Base-by-base conservation (phyloP, 2,888 invertebrate genomes). In the Hybos culiciformis region DNA sequence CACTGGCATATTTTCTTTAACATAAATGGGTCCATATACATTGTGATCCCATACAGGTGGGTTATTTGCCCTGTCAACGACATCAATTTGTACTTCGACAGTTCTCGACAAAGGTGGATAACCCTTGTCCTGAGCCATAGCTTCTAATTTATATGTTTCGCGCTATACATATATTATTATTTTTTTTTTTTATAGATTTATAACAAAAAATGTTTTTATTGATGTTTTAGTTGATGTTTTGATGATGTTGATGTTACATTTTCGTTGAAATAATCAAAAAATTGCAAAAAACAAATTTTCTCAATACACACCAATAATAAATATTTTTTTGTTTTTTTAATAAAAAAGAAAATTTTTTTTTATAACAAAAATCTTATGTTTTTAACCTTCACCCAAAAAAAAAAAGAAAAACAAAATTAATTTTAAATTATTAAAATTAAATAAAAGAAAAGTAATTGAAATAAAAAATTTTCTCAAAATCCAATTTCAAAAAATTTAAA, bases 51-150 rank as follows among this genome's bases (percentile, higher is more conserved):
- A 93, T 70, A 87, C 86, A 72, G 88, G 92, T 73, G 85, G 92
- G 80, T 90, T 94, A 83, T 88, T 93, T 66, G 87, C 93, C 74
- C 87, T 83, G 77, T 90, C 92, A 75, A 93, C 93, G 74, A 94
- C 92, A 77, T 91, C 91, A 74, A 96, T 92, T 75, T 91, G 90
- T 72, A 96, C 93, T 75, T 90, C 91, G 74, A 93, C 94, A 70
- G 87, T 85, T 74, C 92, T 81, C 72, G 88, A 86, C 73, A 93
- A 80, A 72, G 90, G 83, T 70, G 90, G 90, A 71, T 79, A 84
- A 69, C 94, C 94, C 77, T 88, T 90, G 77, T 96, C 96, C 80
- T 90, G 83, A 72, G 94, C 94, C 79, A 86, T 90, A 71, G 94
- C 93, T 78, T 88, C 88, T 80, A 94, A 80, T 78, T 87, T 90